These are phyloP conservation scores for Muntiacus reevesi DNA, from an alignment of 2,113 vertebrate genomes.

Conservation along the genomic window DNA sequence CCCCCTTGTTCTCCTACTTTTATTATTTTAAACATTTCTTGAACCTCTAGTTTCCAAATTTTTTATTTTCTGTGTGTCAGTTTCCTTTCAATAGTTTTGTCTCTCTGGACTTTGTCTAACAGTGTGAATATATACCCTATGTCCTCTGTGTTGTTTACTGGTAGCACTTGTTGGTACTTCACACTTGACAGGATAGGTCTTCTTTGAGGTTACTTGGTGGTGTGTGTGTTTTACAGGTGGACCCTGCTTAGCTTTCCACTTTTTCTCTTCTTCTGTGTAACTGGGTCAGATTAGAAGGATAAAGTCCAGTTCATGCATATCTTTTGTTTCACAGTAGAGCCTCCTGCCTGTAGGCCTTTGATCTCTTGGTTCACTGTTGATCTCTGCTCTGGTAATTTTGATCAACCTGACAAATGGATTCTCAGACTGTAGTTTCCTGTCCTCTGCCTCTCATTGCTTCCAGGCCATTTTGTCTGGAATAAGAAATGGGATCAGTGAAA, in stretches of 20 bases:
- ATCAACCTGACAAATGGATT: neutral
- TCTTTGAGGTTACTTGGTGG: neutral
- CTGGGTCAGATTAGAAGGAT: neutral
- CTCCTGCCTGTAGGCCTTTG: neutral
- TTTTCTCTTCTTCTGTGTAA: neutral
- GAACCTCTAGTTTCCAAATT: neutral
- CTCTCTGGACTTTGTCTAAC: neutral
- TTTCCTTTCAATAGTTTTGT: neutral
- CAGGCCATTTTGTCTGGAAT: neutral
- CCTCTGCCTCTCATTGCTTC: neutral
- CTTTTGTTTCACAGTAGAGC: neutral
- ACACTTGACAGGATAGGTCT: neutral
- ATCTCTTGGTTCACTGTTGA: neutral
- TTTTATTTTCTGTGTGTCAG: neutral
- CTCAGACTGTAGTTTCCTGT: neutral
- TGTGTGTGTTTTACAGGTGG: neutral
- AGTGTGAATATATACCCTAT: neutral
- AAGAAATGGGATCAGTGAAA: neutral
- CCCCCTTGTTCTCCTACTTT: neutral
- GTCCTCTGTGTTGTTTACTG: neutral
- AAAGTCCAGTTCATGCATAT: neutral
- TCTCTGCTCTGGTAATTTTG: neutral
- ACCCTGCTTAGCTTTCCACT: neutral
- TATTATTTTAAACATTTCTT: neutral
- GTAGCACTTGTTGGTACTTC: neutral